These are phyloP conservation scores for Polyploca ridens DNA, from an alignment of 2,888 invertebrate genomes.

Conservation along the genomic window DNA sequence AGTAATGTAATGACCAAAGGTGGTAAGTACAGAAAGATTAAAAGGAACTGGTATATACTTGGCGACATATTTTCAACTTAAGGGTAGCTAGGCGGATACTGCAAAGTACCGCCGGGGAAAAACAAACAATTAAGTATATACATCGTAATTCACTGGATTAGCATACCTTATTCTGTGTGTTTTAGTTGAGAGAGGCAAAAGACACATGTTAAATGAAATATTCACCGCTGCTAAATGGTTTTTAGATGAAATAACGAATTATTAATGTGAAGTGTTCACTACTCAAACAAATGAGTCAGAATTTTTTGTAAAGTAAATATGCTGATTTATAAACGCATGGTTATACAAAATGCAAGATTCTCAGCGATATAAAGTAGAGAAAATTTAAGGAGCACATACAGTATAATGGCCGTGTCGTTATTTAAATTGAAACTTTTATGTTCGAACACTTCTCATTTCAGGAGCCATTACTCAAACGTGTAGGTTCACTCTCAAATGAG, in stretches of 20 bases:
- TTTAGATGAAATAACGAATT: neutral
- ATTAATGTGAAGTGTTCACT: neutral
- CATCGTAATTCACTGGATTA: too few relatives aligned
- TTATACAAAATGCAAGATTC: neutral
- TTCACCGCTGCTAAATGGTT: neutral
- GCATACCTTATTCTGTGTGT: too few relatives aligned
- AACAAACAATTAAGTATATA: too few relatives aligned
- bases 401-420: slow-evolving; percentile 31
- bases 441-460: slow-evolving; percentile 70
- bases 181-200: too few relatives aligned
- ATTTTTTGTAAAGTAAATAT: neutral
- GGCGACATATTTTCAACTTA: too few relatives aligned
- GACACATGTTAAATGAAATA: neutral
- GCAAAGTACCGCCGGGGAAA: too few relatives aligned
- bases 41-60: too few relatives aligned
- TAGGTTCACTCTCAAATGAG: slow-evolving; percentile 78
- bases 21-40: too few relatives aligned
- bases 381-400: neutral
- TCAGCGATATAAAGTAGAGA: neutral
- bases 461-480: slow-evolving; percentile 77
- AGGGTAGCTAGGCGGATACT: too few relatives aligned
- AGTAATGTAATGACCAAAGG: too few relatives aligned
- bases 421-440: slow-evolving; percentile 68
- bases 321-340: neutral
- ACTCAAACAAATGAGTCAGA: neutral